phyloP scores from a whole-genome alignment of 1,140 invertebrate genomes.

The Lucilia cuprina region DNA sequence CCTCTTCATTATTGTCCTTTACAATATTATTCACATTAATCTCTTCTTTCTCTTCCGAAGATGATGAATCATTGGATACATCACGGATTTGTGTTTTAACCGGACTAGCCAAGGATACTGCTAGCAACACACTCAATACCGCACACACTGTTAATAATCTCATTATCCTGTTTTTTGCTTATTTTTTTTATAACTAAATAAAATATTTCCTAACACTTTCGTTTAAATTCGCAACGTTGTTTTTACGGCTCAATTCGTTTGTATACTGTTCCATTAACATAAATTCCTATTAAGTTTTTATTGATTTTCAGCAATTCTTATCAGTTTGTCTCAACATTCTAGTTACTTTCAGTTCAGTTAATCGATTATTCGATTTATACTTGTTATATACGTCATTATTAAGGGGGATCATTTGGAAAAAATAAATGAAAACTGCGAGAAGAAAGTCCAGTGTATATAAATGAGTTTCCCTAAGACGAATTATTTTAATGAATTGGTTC shows the following conservation, averaged over 20 bases:
- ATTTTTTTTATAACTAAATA: neutral
- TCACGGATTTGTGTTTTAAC: neutral
- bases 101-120: neutral
- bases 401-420: no score
- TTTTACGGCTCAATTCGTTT: neutral
- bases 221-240: neutral
- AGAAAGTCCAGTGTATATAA: no score
- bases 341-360: no score
- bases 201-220: neutral
- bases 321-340: neutral
- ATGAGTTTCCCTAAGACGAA: no score
- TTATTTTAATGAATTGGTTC: no score
- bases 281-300: neutral
- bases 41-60: neutral
- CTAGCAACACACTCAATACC: neutral
- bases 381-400: no score
- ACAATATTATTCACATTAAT: neutral
- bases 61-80: neutral
- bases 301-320: neutral
- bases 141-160: neutral
- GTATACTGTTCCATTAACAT: slow-evolving; percentile 1
- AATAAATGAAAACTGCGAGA: no score
- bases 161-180: neutral
- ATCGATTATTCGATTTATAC: no score
- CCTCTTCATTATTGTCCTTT: neutral